Base-by-base conservation (phyloP, 2,888 invertebrate species). In the Rhamnusium bicolor region DNA sequence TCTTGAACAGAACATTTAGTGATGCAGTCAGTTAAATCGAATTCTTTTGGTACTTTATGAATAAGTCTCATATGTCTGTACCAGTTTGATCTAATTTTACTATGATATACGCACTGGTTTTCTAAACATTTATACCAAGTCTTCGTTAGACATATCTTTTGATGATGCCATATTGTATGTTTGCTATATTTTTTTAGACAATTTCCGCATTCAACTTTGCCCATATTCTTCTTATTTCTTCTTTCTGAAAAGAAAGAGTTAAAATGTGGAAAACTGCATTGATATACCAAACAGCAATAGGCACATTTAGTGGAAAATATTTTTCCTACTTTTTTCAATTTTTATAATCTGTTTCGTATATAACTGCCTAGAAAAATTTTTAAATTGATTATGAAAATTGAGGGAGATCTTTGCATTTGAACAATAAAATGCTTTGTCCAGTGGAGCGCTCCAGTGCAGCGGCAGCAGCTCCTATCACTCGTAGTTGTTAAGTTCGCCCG, bases 1-100 rank as follows among this genome's bases (percentile, higher is more conserved):
- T 61, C 61, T 19, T 46, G 61, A 0, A 90, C 90, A 87, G 92
- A 92, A 46, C 54, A 72, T 21, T 49, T 53, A 5, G 10, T 19
- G 7, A 72, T 61, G 8, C 27, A 18, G 7, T 46, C 27, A 1
- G n/a, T 73, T 0, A 75, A 51, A 61, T 77, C 61, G 29, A 61
- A n/a, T 16, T 56, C 51, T 3, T 69, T 53, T 12, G 60, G 27
- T 16, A 74, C 46, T 14, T 53, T 58, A 46, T 78, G 78, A 0
- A 60, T 70, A 19, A 40, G 67, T 46, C 78, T 68, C 65, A 73
- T 71, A 21, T 78, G 78, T 47, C 78, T 54, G 58, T 75, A 78
- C 78, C 78, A 78, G 40, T 78, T 75, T 1, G 78, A 78, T 4
- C 78, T 68, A 24, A 72, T 58, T 65, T 63, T 68, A 5, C 71